Percentiles rank a stretch among this genome's conserved stretches.
These are phyloP conservation scores for Cryptops parisi DNA, from an alignment of 2,888 invertebrate species.

Conservation along the genomic window DNA sequence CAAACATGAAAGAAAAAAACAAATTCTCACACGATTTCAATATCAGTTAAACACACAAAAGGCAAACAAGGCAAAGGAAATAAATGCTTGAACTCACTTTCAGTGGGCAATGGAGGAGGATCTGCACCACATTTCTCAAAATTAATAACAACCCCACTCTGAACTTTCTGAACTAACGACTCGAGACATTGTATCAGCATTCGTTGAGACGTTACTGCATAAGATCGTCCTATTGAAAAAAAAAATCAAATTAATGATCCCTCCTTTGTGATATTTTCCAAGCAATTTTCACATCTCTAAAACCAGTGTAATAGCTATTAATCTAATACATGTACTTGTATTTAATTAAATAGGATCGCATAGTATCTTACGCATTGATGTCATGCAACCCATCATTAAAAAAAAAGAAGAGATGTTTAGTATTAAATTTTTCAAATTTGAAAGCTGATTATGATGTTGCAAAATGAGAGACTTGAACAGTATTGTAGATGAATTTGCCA, in stretches of 20 bases:
- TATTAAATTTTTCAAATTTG: too few species aligned
- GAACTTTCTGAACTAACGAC: conserved; percentile 90
- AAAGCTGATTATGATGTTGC: too few species aligned
- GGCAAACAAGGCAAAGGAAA: neutral
- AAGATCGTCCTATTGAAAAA: conserved; percentile 59
- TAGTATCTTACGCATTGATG: too few species aligned
- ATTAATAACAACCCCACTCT: conserved; percentile 92
- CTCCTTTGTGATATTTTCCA: too few species aligned
- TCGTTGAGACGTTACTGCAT: conserved; percentile 84
- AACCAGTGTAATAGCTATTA: too few species aligned
- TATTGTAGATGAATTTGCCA: too few species aligned
- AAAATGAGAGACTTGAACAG: too few species aligned
- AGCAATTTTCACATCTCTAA: too few species aligned
- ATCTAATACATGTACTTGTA: too few species aligned
- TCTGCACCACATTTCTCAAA: conserved; percentile 93
- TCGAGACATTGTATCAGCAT: conserved; percentile 94
- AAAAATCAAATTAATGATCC: conserved; percentile 1
- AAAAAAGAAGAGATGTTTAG: too few species aligned
- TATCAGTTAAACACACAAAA: neutral
- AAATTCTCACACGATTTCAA: neutral
- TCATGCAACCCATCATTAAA: too few species aligned
- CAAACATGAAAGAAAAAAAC: neutral
- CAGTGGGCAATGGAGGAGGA: conserved; percentile 27
- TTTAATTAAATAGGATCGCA: too few species aligned
- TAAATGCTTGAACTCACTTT: neutral